phyloP scores from a whole-genome alignment of 2,797 vertebrate genomes.

The Tiaroga cobitis region DNA sequence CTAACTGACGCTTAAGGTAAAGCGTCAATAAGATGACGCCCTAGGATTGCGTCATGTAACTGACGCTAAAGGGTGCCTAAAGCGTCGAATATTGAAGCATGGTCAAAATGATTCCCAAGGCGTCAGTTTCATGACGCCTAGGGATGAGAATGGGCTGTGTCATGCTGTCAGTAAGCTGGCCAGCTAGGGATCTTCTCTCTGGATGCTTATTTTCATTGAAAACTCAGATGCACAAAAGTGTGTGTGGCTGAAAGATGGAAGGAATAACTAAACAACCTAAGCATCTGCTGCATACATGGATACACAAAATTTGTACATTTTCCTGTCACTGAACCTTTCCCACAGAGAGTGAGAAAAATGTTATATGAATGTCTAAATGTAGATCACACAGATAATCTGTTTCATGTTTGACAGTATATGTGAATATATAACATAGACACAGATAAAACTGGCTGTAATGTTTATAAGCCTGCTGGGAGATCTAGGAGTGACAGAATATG shows the following conservation, averaged over 20 bases:
- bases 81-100: too few relatives aligned
- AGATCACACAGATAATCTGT: background rate
- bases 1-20: too few relatives aligned
- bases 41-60: too few relatives aligned
- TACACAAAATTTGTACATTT: background rate
- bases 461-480: background rate
- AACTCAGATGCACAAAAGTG: background rate
- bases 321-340: background rate
- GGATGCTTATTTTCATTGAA: background rate
- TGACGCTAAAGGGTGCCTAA: too few relatives aligned
- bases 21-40: too few relatives aligned
- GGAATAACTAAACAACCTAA: background rate
- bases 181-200: background rate
- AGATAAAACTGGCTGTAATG: background rate
- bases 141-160: too few relatives aligned
- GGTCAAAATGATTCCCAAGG: too few relatives aligned
- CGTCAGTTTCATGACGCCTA: too few relatives aligned
- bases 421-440: background rate
- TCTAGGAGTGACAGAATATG: background rate
- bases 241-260: background rate
- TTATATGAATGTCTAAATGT: background rate
- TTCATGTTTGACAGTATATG: background rate
- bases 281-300: background rate
- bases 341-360: background rate
- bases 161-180: background rate